Percentiles rank a stretch among this genome's conserved stretches.
These are phyloP conservation scores for Ophiodon elongatus DNA, from an alignment of 2,113 vertebrate genomes.

Conservation along the genomic window DNA sequence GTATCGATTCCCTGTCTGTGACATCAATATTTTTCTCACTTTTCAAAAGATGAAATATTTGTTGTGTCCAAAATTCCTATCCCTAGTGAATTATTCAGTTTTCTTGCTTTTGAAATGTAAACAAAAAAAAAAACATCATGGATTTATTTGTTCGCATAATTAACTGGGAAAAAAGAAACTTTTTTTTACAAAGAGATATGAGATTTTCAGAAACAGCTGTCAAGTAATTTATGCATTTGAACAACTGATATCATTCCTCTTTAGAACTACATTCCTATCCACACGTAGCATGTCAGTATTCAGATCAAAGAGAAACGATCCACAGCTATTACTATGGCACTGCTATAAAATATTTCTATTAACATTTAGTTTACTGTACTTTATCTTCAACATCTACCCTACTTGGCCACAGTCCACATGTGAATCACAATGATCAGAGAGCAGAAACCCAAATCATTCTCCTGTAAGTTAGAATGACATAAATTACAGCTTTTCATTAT, in stretches of 20 bases:
- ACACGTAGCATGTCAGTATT: conserved; percentile 13
- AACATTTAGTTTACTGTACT: not conserved
- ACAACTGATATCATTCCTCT: conserved; percentile 19
- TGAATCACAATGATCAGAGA: conserved; percentile 4
- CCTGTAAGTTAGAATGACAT: not conserved
- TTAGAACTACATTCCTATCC: conserved; percentile 14
- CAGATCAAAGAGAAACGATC: conserved; percentile 31
- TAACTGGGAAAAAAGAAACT: conserved; percentile 8
- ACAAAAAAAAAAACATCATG: conserved; percentile 19
- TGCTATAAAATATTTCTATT: not conserved
- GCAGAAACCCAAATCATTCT: not conserved
- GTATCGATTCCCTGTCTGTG: conserved; percentile 34
- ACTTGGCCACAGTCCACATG: not conserved
- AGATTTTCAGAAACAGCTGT: conserved; percentile 45
- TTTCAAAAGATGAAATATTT: conserved; percentile 54
- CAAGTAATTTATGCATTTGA: conserved; percentile 23
- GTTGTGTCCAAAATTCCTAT: conserved; percentile 44
- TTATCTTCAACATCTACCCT: not conserved
- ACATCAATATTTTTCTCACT: conserved; percentile 54
- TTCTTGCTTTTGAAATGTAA: conserved; percentile 52
- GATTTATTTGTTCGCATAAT: conserved; percentile 60
- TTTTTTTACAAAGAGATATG: conserved; percentile 25
- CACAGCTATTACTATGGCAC: not conserved
- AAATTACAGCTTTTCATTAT: not conserved
- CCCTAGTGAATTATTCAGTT: conserved; percentile 47